These are phyloP conservation scores for Osmoderma eremita DNA, from an alignment of 2,888 invertebrate genomes.

Conservation along the genomic window DNA sequence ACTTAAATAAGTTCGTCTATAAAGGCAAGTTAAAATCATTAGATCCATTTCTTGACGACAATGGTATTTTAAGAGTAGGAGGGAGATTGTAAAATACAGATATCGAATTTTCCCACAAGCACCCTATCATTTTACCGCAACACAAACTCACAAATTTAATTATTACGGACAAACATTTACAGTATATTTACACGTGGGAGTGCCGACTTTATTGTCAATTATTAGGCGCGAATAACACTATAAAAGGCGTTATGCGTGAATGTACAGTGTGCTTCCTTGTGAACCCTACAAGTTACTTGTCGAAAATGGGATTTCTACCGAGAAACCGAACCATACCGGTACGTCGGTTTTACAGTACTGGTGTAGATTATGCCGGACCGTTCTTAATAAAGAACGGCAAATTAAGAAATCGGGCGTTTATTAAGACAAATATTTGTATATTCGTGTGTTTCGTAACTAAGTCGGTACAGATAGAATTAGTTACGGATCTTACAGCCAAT, in stretches of 20 bases:
- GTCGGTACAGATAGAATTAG: background rate
- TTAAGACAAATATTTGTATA: background rate
- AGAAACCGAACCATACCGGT: background rate
- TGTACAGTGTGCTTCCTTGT: background rate
- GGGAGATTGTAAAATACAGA: slow-evolving; percentile 9
- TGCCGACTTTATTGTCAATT: too few relatives aligned
- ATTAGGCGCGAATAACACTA: background rate
- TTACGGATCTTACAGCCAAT: slow-evolving; percentile 10
- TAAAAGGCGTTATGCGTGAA: background rate
- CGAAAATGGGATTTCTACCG: background rate
- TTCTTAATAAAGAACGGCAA: background rate
- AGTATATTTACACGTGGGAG: slow-evolving; percentile 5
- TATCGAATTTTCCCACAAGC: slow-evolving; percentile 16
- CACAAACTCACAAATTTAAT: slow-evolving; percentile 10
- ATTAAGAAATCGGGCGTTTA: too few relatives aligned
- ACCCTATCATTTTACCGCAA: slow-evolving; percentile 20
- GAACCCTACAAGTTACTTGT: background rate
- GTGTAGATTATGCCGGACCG: background rate
- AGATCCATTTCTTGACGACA: slow-evolving; percentile 26
- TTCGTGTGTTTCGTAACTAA: background rate
- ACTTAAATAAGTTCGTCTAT: too few relatives aligned
- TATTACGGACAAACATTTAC: slow-evolving; percentile 18
- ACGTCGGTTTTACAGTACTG: background rate
- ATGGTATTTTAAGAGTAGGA: slow-evolving; percentile 3
- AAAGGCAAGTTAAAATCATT: too few relatives aligned